A percentile compares a stretch with the other conserved stretches of the same genome.
These are phyloP conservation scores for Chrysogorgia sp. DNA, from an alignment of 92 coral and sea anemone genomes.

Conservation along the genomic window DNA sequence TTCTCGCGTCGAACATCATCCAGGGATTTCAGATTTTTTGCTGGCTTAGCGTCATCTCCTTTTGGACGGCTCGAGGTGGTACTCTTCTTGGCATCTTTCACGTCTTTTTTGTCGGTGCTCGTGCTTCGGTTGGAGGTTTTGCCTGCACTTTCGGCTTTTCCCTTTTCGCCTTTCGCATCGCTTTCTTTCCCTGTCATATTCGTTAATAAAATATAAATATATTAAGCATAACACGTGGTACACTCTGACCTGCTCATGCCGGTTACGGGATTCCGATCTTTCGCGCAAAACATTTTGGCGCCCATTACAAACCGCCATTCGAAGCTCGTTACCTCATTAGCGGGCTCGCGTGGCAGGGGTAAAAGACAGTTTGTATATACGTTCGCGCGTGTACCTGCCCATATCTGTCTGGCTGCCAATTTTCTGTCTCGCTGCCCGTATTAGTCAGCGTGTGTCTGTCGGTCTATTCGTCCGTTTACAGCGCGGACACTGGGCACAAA, in stretches of 20 bases:
- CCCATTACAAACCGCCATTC: no score
- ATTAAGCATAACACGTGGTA: constrained; percentile 24
- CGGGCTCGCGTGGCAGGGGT: no score
- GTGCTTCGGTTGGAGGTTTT: constrained; percentile 28
- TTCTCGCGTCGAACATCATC: constrained; percentile 91
- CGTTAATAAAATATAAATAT: constrained; percentile 35
- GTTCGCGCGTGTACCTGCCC: no score
- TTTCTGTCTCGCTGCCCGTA: no score
- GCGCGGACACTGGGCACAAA: no score
- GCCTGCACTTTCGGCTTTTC: constrained; percentile 18
- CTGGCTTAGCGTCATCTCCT: constrained; percentile 58
- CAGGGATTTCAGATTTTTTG: constrained; percentile 76
- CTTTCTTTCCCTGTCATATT: constrained; percentile 40
- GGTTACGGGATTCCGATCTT: neutral
- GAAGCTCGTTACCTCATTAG: no score
- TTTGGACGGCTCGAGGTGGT: constrained; percentile 49
- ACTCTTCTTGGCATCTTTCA: constrained; percentile 48
- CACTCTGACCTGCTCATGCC: neutral
- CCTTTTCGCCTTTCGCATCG: constrained; percentile 43
- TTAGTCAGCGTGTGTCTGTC: no score
- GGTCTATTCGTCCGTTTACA: no score
- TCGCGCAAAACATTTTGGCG: no score
- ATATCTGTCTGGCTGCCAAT: no score
- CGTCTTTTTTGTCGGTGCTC: constrained; percentile 53
- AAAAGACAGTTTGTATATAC: no score